Conservation (phyloP, 2,888 invertebrate genomes). For the Pterobdella sp. region DNA sequence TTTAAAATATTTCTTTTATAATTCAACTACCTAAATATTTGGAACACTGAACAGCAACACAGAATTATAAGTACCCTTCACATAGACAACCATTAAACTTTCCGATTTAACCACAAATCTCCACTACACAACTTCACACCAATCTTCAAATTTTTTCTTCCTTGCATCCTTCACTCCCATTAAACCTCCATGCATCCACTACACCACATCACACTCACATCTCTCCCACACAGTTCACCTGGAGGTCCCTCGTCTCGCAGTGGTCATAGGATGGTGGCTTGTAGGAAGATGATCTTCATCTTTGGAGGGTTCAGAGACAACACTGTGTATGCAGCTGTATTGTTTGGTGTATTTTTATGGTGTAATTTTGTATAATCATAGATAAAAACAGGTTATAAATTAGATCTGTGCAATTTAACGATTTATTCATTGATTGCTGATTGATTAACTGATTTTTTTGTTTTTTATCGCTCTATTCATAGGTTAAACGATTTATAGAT, state of each 20-base stretch:
- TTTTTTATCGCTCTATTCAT: too few relatives aligned
- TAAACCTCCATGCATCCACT: neutral
- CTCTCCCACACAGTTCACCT: conserved; percentile 55
- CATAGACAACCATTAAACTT: neutral
- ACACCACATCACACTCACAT: too few relatives aligned
- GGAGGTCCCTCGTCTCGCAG: conserved; percentile 75
- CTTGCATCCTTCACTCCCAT: neutral
- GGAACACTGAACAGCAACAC: too few relatives aligned
- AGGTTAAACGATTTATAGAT: too few relatives aligned
- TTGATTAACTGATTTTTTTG: too few relatives aligned
- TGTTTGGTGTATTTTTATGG: neutral
- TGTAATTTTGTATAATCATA: too few relatives aligned
- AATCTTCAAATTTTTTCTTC: neutral
- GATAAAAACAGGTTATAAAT: too few relatives aligned
- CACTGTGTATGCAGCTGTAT: conserved; percentile 39
- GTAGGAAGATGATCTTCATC: conserved; percentile 69
- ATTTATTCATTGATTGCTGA: too few relatives aligned
- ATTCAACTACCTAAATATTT: neutral
- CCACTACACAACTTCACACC: neutral
- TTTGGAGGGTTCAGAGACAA: conserved; percentile 91
- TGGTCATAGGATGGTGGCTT: conserved; percentile 77
- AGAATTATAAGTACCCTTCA: too few relatives aligned
- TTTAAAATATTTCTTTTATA: neutral
- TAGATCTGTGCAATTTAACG: too few relatives aligned
- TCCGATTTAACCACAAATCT: neutral